phyloP scores from a whole-genome alignment of 2,113 vertebrate species.

The Bolborhynchus lineola region DNA sequence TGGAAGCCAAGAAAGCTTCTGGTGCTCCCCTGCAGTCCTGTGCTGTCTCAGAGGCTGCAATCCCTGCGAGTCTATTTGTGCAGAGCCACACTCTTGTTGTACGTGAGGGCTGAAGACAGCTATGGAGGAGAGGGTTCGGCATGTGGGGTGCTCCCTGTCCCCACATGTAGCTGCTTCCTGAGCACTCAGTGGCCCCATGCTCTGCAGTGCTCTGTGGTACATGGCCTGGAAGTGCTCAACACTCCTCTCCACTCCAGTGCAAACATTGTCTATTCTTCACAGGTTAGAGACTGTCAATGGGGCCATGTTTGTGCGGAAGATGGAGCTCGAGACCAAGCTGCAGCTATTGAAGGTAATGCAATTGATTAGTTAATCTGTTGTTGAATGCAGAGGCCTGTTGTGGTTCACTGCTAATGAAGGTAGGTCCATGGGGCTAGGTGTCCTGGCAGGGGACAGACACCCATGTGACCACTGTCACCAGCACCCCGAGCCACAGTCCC shows the following conservation, averaged over 20 bases:
- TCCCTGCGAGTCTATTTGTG: accelerated
- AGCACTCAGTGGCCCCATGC: accelerated
- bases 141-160: background rate
- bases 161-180: background rate
- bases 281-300: slow-evolving; percentile 89
- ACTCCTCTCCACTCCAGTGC: background rate
- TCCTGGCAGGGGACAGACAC: background rate
- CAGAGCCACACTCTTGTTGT: accelerated
- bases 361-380: accelerated
- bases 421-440: accelerated
- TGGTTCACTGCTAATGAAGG: accelerated
- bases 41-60: background rate
- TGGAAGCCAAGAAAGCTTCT: background rate
- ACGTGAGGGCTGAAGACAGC: too few species aligned
- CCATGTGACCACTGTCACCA: accelerated
- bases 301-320: slow-evolving; percentile 79
- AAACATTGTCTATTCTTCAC: background rate
- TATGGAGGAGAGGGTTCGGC: background rate
- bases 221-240: accelerated
- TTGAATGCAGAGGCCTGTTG: accelerated
- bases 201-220: too few species aligned
- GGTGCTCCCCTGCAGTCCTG: accelerated
- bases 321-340: slow-evolving; percentile 87
- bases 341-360: slow-evolving; percentile 82
- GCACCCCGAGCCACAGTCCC: accelerated